These are phyloP conservation scores for Galeruca laticollis DNA, from an alignment of 2,888 invertebrate genomes.

Conservation along the genomic window DNA sequence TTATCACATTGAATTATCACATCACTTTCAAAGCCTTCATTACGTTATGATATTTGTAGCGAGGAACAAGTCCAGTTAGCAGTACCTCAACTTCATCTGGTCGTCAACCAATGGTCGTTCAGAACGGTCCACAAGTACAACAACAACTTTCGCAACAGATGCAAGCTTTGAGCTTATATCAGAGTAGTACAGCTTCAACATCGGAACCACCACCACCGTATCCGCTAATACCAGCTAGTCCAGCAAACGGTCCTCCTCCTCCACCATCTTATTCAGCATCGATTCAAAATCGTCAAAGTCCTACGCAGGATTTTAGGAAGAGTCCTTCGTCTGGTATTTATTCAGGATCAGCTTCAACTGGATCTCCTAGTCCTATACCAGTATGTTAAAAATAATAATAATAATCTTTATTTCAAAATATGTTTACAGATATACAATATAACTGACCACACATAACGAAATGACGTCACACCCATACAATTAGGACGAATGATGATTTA, in stretches of 20 bases:
- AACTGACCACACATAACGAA: no score
- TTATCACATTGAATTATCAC: background rate
- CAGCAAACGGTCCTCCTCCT: conserved; percentile 76
- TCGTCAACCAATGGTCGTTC: conserved; percentile 83
- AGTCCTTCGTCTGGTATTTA: conserved; percentile 90
- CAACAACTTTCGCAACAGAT: conserved; percentile 91
- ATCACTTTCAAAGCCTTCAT: no score
- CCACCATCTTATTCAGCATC: conserved; percentile 88
- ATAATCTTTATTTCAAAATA: no score
- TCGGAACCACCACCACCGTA: conserved; percentile 75
- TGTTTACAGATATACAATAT: no score
- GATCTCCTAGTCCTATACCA: conserved; percentile 85
- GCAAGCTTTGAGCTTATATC: conserved; percentile 85
- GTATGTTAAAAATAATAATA: conserved; percentile 68
- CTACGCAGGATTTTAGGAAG: conserved; percentile 83
- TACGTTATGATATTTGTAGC: conserved; percentile 20
- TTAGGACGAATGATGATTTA: no score
- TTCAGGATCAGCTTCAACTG: conserved; percentile 83
- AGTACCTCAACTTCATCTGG: conserved; percentile 56
- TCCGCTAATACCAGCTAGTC: conserved; percentile 69
- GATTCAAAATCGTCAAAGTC: conserved; percentile 89
- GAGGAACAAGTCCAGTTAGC: conserved; percentile 77
- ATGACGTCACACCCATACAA: no score
- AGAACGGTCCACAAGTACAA: conserved; percentile 68
- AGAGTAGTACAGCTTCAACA: conserved; percentile 71